phyloP scores from a whole-genome alignment of 2,888 invertebrate genomes.

The Hartigia nigra region DNA sequence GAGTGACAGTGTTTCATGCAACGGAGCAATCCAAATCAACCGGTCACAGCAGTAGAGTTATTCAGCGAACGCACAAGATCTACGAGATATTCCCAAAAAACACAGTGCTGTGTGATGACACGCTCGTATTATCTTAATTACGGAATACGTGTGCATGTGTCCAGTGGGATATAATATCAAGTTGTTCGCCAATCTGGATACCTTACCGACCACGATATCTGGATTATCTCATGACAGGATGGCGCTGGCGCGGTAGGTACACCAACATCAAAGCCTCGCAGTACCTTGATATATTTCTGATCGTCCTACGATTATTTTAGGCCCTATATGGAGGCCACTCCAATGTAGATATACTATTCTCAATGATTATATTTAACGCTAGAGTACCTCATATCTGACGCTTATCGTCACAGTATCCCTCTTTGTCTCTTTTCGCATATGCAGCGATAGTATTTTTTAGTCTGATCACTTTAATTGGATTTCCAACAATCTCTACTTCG shows the following conservation, averaged over 20 bases:
- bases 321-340: not conserved
- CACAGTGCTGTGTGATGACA: slow-evolving; percentile 4
- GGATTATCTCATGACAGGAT: slow-evolving; percentile 75
- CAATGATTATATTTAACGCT: not conserved
- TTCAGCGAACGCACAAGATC: not conserved
- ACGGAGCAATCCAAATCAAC: not conserved
- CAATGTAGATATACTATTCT: not conserved
- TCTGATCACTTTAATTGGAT: not conserved
- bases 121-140: slow-evolving; percentile 2
- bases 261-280: slow-evolving; percentile 7
- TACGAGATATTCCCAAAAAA: not conserved
- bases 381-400: not conserved
- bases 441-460: not conserved
- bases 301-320: not conserved
- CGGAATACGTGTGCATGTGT: slow-evolving; percentile 62
- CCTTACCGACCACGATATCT: slow-evolving; percentile 69
- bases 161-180: slow-evolving; percentile 63
- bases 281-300: not conserved
- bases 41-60: not conserved
- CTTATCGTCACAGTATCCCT: not conserved
- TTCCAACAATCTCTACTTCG: not conserved
- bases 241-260: slow-evolving; percentile 75
- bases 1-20: slow-evolving; percentile 8
- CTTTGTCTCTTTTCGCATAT: not conserved
- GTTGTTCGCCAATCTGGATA: slow-evolving; percentile 68